These are phyloP conservation scores for Paracyprichromis sp. DNA, from an alignment of 2,113 vertebrate species.

Conservation along the genomic window DNA sequence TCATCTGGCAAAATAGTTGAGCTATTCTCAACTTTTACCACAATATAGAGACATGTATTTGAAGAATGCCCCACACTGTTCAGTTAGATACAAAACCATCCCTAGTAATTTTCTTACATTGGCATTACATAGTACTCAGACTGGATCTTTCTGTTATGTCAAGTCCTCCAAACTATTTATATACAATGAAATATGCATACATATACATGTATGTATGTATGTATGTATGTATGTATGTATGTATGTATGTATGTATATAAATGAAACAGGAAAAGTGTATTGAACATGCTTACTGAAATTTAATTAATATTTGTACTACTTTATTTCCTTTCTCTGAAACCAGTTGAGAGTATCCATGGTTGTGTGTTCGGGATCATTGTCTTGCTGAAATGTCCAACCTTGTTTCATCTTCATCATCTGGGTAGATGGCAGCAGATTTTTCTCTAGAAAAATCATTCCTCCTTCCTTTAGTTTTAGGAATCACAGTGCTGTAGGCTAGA, in stretches of 20 bases:
- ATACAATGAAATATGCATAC: neutral
- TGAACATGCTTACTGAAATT: neutral
- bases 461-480: neutral
- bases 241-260: neutral
- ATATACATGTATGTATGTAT: no score
- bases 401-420: neutral
- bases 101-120: neutral
- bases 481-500: neutral
- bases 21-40: neutral
- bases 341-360: neutral
- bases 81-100: neutral
- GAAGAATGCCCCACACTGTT: neutral
- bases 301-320: neutral
- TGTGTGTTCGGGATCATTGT: neutral
- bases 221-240: no score
- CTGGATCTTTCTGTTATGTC: neutral
- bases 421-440: neutral
- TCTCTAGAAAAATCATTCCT: neutral
- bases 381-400: neutral
- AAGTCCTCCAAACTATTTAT: neutral
- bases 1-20: neutral
- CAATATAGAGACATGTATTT: neutral
- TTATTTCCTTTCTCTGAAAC: neutral
- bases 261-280: neutral
- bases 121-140: neutral